Evolutionary conservation across 2,888 invertebrate species (phyloP), one percentile per base, ranked within the genome.

Genomic region (Aethes cnicana): DNA sequence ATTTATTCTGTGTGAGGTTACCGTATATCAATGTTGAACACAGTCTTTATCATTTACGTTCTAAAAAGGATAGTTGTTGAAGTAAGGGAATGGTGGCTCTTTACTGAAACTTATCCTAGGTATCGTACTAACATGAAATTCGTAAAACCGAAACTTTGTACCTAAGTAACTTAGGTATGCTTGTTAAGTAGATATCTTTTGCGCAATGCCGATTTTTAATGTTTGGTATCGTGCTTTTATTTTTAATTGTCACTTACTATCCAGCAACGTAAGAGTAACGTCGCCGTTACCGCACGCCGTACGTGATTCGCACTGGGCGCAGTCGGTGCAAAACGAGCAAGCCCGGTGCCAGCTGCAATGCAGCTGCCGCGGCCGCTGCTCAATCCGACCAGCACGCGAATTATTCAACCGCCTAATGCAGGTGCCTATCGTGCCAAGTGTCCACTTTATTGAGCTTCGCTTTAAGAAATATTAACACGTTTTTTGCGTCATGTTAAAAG

Each of bases 281-380:
- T n/a, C n/a, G n/a, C n/a, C n/a, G n/a, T n/a, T n/a, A n/a, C 28
- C 11, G 6, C 42, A 20, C 20, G 18, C 16, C 20, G 25, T 37
- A 18, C 23, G 16, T 33, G 39, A 46, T 52, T 32, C 42, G 42
- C 47, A 17, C 36, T 25, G 14, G 35, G 35, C n/a, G 53, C 63
- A 66, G 69, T 65, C 65, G 59, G 62, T 67, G 64, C 76, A 86
- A 84, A 86, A 85, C 77, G 83, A 85, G 76, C 74, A 85, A 83
- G 76, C 79, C 42, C 74, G 69, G 63, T 66, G 77, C 76, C 86
- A 86, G 86, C 85, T 87, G 86, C 81, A 77, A 55, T 74, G 81
- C 87, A 86, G 84, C 86, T 87, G 87, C 79, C 72, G 65, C 58
- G 56, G 57, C 57, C 58, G 64, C 57, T 61, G 61, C 64, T 64